Evolutionary conservation across 2,113 vertebrate genomes (phyloP), one percentile per base, ranked within the genome.

Genomic region (Centropus bengalensis): DNA sequence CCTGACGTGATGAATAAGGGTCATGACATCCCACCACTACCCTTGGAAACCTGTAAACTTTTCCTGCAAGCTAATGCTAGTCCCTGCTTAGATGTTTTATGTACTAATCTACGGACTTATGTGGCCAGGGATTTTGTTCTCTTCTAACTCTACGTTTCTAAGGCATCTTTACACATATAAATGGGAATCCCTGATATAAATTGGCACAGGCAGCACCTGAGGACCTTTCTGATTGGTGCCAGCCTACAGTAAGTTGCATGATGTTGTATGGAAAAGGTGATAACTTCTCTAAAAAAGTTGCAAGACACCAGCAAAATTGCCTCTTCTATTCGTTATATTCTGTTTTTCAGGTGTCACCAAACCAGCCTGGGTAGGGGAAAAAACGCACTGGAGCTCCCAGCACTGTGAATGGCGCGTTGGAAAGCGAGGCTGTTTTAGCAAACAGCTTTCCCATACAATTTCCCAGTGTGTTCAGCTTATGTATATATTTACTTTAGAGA

Each of bases 401-500:
- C 9, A 12, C 70, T 40, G 56, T 10, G 59, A 64, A 68, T 1
- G n/a, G 40, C 7, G 40, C n/a, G 62, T 2, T 64, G 70, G 66
- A 47, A 94, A 89, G 69, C 3, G 30, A 68, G 52, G 36, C 55
- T 60, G 81, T 52, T 94, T 15, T 15, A 91, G 45, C 79, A 64
- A 95, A 91, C 78, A 91, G 74, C 44, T 91, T 79, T 80, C 54
- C 81, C 68, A 56, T 64, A 68, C 66, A 63, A 86, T 10, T 55
- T 89, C 88, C 27, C 2, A 59, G 47, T 42, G 40, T 11, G n/a
- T 45, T 88, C 74, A 88, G 75, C 71, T 92, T 90, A 70, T 47
- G 94, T 21, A 77, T 75, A 88, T 95, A 92, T 95, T 96, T 76
- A 87, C 88, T 95, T 91, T 92, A 76, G 77, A 52, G 66, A 0